Evolutionary conservation across 1,140 invertebrate genomes (phyloP), one percentile per base, ranked within the genome.

Genomic region (Tachypleus tridentatus): DNA sequence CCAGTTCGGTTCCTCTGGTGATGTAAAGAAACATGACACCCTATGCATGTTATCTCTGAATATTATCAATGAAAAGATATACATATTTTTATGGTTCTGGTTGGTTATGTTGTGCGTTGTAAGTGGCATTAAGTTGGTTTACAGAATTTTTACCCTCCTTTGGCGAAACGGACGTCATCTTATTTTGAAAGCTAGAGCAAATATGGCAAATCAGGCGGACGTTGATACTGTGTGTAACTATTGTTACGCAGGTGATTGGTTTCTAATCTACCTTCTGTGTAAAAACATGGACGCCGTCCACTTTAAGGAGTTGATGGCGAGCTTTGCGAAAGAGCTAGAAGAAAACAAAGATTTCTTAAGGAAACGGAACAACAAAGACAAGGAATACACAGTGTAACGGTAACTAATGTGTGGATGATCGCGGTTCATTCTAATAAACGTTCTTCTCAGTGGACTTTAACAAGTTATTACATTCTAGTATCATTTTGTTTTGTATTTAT

Each of bases 41-140:
- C 84, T 92, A 64, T 93, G 89, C 77, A 88, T 92, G 75, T 80
- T 92, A 70, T 89, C 89, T 49, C 77, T 92, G 65, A 92, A 92
- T 77, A 87, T 90, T 65, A 87, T 91, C 77, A 91, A 91, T 80
- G 89, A 91, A 77, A 91, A 91, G 78, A 91, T 92, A 73, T 91
- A 91, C 79, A 85, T 91, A 62, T 92, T 91, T 77, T 82, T 91
- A 67, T 91, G 89, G 89, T 91, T 92, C 78, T 91, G 89, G 89
- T 91, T 92, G 79, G 82, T 91, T 62, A 80, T 89, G 68, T 82
- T 91, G 0, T 78, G 86, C n/a, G 74, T 83, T 4, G 69, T 82
- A 4, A 86, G 84, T 5, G 70, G 79, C 3, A 67, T 86, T 3
- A 88, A 88, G 11, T 72, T 96, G 6, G 73, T 91, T 2, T 94